A percentile compares a stretch with the other conserved stretches of the same genome.
Conservation (phyloP, 2,888 invertebrate genomes). For the Drosophila mimica region DNA sequence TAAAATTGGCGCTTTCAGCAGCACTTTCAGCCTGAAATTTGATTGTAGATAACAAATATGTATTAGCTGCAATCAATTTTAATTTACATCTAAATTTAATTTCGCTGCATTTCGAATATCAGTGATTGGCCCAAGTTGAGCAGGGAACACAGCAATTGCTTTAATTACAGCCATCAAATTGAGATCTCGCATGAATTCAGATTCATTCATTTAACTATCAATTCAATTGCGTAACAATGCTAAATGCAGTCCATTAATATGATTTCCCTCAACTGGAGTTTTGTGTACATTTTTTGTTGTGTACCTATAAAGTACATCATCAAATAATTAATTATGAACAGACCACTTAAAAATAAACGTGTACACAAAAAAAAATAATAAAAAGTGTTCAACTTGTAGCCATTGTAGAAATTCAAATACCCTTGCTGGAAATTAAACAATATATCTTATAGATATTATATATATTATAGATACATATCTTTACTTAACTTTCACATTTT, state of each 20-base stretch:
- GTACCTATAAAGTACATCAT: constrained; percentile 32
- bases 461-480: neutral
- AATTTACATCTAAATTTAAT: neutral
- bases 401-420: neutral
- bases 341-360: constrained; percentile 26
- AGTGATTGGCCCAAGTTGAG: neutral
- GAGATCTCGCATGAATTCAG: constrained; percentile 12
- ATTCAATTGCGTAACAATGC: constrained; percentile 42
- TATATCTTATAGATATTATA: neutral
- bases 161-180: constrained; percentile 34
- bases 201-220: constrained; percentile 36
- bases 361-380: neutral
- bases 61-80: neutral
- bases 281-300: neutral
- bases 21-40: neutral
- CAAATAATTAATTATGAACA: constrained; percentile 52
- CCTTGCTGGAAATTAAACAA: neutral
- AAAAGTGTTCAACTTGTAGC: no score
- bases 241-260: constrained; percentile 49
- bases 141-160: constrained; percentile 2
- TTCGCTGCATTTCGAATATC: neutral
- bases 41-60: neutral
- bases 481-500: no score
- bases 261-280: constrained; percentile 19
- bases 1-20: neutral